Conservation (phyloP, 2,797 vertebrate genomes). For the Takifugu ocellatus region DNA sequence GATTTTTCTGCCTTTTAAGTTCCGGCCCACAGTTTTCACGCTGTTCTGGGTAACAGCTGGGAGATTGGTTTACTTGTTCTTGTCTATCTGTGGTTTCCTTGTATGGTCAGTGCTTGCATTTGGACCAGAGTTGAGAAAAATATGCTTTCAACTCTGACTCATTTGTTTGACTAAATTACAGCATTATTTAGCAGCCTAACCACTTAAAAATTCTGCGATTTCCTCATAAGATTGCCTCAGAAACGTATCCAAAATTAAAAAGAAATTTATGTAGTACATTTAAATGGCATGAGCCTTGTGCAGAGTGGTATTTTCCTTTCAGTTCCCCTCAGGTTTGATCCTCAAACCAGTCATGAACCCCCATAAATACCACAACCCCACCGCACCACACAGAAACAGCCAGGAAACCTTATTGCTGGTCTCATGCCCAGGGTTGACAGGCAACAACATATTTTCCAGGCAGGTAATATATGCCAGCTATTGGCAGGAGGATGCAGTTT, state of each 20-base stretch:
- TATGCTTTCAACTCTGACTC: slow-evolving; percentile 12
- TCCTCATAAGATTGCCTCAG: not conserved
- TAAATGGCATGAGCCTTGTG: slow-evolving; percentile 13
- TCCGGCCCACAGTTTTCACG: slow-evolving; percentile 6
- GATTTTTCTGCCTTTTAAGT: slow-evolving; percentile 2
- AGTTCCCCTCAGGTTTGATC: not conserved
- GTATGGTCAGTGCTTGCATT: slow-evolving; percentile 16
- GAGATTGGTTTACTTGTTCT: not conserved
- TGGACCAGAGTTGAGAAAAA: slow-evolving; percentile 2
- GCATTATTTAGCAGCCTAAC: not conserved
- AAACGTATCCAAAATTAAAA: not conserved
- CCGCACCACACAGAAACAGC: slow-evolving; percentile 24
- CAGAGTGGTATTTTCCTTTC: slow-evolving; percentile 39
- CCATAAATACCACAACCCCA: slow-evolving; percentile 12
- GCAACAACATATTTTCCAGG: slow-evolving; percentile 63
- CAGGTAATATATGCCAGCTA: slow-evolving; percentile 53
- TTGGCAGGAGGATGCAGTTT: slow-evolving; percentile 45
- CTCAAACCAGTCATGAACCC: slow-evolving; percentile 1
- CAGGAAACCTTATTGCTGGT: slow-evolving; percentile 53
- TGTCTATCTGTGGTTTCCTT: slow-evolving; percentile 15
- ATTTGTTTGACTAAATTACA: slow-evolving; percentile 10
- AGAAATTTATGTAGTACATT: not conserved
- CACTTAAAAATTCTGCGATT: no score
- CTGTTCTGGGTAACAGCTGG: not conserved
- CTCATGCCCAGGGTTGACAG: slow-evolving; percentile 45